Evolutionary conservation across 2,888 invertebrate species (phyloP).

Genomic region (Aleiodes alternator): DNA sequence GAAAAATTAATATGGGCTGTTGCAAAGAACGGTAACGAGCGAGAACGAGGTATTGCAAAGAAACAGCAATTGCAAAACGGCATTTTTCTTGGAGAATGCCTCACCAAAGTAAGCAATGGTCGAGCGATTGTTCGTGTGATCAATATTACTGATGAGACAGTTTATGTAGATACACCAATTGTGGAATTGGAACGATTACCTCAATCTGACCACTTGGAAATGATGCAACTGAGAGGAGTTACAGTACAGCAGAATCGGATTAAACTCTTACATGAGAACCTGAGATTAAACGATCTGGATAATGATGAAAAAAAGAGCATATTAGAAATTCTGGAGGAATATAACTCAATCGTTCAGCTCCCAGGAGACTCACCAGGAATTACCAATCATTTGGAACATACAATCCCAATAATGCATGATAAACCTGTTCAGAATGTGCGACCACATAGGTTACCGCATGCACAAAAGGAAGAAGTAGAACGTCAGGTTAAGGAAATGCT

Average conservation of each 20-base stretch:
- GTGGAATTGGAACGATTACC: too few species aligned
- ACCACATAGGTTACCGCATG: constrained; percentile 62
- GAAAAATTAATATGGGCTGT: neutral
- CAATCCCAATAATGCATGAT: constrained; percentile 58
- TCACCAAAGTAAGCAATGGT: neutral
- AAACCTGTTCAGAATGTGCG: constrained; percentile 60
- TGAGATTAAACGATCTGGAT: constrained; percentile 35
- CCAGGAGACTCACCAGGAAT: constrained; percentile 24
- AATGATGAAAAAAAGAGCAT: constrained; percentile 37
- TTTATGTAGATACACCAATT: neutral
- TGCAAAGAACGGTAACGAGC: neutral
- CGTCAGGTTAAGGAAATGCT: constrained; percentile 62
- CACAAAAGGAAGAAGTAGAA: constrained; percentile 59
- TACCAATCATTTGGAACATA: constrained; percentile 54
- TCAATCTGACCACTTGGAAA: too few species aligned
- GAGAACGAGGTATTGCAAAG: neutral
- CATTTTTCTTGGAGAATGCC: neutral
- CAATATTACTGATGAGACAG: neutral
- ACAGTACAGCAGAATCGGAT: neutral
- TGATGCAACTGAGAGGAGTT: neutral
- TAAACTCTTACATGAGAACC: neutral
- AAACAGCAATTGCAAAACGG: neutral
- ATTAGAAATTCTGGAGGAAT: constrained; percentile 29
- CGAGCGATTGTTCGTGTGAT: neutral
- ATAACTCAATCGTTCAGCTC: constrained; percentile 37